phyloP scores from a whole-genome alignment of 1,140 invertebrate species.

The Lasaia peninsularis region DNA sequence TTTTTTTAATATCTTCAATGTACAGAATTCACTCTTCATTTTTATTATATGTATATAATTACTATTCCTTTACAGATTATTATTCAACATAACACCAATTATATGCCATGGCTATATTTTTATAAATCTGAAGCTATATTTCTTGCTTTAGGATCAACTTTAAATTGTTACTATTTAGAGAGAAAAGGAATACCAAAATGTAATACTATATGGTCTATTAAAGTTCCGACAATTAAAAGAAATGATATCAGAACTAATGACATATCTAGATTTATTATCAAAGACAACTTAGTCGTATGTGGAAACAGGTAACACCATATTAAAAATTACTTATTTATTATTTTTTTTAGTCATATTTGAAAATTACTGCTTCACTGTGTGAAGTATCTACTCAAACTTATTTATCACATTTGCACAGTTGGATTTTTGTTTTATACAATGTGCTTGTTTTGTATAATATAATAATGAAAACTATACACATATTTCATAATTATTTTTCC shows the following conservation, averaged over 20 bases:
- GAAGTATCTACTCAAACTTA: too few species aligned
- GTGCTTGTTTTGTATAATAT: too few species aligned
- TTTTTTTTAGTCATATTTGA: background rate
- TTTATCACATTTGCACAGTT: too few species aligned
- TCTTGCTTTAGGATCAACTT: conserved; percentile 44
- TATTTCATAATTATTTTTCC: too few species aligned
- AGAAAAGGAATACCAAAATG: conserved; percentile 34
- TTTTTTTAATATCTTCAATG: too few species aligned
- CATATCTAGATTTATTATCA: conserved; percentile 61
- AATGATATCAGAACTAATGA: conserved; percentile 61
- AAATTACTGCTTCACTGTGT: background rate
- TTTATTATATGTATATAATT: too few species aligned
- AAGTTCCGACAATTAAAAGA: conserved; percentile 47
- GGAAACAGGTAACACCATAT: conserved; percentile 53
- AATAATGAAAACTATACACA: too few species aligned
- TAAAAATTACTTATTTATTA: background rate
- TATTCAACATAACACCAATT: conserved; percentile 45
- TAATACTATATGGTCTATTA: conserved; percentile 39
- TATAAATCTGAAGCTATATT: conserved; percentile 40
- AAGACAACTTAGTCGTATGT: conserved; percentile 46
- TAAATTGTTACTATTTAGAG: conserved; percentile 40
- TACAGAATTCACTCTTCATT: too few species aligned
- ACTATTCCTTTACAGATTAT: conserved; percentile 37
- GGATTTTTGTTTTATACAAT: too few species aligned
- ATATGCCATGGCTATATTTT: conserved; percentile 60